A percentile compares a stretch with the other conserved stretches of the same genome.
phyloP scores from a whole-genome alignment of 2,888 invertebrate genomes.

The Tiliacea citrago region DNA sequence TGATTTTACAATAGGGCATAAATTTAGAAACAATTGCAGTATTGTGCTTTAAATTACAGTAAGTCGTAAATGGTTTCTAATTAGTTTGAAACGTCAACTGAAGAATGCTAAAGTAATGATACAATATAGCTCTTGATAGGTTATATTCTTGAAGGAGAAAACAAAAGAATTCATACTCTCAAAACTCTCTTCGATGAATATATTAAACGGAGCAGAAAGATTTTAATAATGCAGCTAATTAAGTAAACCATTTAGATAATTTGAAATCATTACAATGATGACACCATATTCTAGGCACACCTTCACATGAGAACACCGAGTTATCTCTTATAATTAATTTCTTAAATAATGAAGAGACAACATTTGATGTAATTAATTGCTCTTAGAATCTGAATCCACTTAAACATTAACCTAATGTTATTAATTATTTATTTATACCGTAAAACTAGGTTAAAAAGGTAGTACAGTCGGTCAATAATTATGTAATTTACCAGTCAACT shows the following conservation, averaged over 20 bases:
- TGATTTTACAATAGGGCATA: constrained; percentile 36
- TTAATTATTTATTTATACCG: constrained; percentile 21
- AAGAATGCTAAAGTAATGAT: constrained; percentile 1
- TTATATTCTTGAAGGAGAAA: background rate
- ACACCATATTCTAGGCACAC: background rate
- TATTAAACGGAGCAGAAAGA: background rate
- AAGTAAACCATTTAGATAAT: background rate
- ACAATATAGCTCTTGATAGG: background rate
- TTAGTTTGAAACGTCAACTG: background rate
- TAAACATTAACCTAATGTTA: constrained; percentile 21
- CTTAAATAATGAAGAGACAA: constrained; percentile 2
- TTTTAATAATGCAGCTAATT: background rate
- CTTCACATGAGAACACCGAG: background rate
- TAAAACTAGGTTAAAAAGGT: constrained; percentile 41
- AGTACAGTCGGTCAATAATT: constrained; percentile 33
- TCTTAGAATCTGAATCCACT: constrained; percentile 10
- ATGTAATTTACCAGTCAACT: constrained; percentile 20
- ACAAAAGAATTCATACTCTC: background rate
- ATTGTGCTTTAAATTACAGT: constrained; percentile 9
- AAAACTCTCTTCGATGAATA: background rate
- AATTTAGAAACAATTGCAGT: constrained; percentile 23
- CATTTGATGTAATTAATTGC: constrained; percentile 13
- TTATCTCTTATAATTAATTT: constrained; percentile 7
- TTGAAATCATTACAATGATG: background rate
- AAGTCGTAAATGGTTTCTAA: background rate